Conservation (phyloP, 2,888 invertebrate genomes). For the Drosophila mercatorum region DNA sequence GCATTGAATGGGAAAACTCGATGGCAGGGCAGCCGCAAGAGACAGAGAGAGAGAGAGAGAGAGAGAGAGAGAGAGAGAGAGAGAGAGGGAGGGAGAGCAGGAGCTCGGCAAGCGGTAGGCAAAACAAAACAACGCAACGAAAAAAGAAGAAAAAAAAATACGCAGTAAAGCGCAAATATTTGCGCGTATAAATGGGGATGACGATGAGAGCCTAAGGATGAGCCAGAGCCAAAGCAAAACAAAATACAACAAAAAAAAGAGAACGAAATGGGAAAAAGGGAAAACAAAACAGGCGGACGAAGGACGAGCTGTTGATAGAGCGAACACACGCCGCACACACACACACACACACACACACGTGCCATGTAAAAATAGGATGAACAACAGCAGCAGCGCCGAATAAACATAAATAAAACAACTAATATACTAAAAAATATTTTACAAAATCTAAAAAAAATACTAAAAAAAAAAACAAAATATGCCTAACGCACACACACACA, state of each 20-base stretch:
- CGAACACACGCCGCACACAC: neutral
- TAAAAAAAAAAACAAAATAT: constrained; percentile 1
- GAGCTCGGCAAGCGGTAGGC: constrained; percentile 1
- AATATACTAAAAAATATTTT: constrained; percentile 3
- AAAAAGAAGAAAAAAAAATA: constrained; percentile 59
- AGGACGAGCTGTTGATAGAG: constrained; percentile 29
- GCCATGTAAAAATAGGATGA: constrained; percentile 33
- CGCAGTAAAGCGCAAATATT: constrained; percentile 78
- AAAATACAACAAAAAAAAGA: neutral
- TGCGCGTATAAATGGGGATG: constrained; percentile 78
- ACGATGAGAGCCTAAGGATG: constrained; percentile 49
- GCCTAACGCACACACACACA: neutral
- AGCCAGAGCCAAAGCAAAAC: constrained; percentile 39
- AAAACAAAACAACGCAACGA: constrained; percentile 58
- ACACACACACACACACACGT: constrained; percentile 37
- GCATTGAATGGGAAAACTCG: constrained; percentile 65
- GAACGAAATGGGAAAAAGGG: neutral
- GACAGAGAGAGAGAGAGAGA: constrained; percentile 8
- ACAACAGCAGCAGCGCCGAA: constrained; percentile 11
- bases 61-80: constrained; percentile 3
- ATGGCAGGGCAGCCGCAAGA: constrained; percentile 34
- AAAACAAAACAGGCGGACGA: constrained; percentile 2
- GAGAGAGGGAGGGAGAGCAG: neutral
- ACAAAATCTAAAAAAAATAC: neutral
- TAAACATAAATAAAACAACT: constrained; percentile 12